Base-by-base conservation (phyloP, 2,888 invertebrate species). In the Eustalomyia histrio region DNA sequence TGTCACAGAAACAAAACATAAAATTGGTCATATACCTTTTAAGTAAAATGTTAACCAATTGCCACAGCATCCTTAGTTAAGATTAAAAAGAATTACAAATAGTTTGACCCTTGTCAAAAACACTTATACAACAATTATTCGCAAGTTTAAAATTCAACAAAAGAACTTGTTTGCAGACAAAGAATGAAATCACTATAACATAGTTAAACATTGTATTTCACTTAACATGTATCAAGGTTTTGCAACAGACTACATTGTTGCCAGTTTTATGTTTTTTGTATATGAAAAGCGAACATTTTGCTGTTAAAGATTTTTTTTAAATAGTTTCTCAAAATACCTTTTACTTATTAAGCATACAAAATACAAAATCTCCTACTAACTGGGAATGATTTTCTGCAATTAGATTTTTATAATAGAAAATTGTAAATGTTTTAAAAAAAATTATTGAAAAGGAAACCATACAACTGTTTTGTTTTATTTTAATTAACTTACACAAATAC, bases 51-150 rank as follows among this genome's bases (percentile, higher is more conserved):
- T 47, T n/a, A n/a, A 47, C 43, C 14, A 47, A 47, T 47, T 47
- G n/a, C 43, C n/a, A 29, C 43, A n/a, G n/a, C 43, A 14, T n/a
- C n/a, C 43, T 6, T 39, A 39, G 14, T 39, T 12, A 14, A 39
- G 14, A 39, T 4, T 12, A 12, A 39, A 47, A n/a, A 47, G 9
- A 47, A 0, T 6, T 47, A n/a, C 6, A 47, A 12, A n/a, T 47
- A n/a, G 21, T n/a, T 64, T 33, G 64, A 73, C 73, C 73, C 64
- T 57, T 73, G 47, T 73, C 73, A 73, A 64, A 64, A 12, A 18
- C 73, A 57, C 6, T 50, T 47, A 29, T 18, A 35, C 33, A 35
- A 53, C 52, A 53, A 67, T 55, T 67, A 55, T 67, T 55, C 16
- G 43, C 52, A 33, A 43, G 1, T 43, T 24, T 16, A 7, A 57